Evolutionary conservation across 2,888 invertebrate genomes (phyloP).

Genomic region (Eupeodes latifasciatus): DNA sequence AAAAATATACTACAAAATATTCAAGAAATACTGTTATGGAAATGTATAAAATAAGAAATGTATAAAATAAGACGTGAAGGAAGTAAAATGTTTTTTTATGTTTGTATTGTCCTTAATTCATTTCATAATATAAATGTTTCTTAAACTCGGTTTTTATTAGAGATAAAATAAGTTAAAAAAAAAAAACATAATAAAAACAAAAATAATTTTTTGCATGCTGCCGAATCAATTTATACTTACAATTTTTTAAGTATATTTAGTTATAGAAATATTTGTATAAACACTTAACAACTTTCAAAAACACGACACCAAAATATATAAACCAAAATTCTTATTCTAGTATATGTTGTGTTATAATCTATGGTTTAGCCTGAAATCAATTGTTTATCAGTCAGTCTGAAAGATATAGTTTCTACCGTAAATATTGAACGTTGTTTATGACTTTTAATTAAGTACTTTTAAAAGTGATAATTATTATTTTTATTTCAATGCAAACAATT

Average conservation of each 20-base stretch:
- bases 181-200: constrained; percentile 7
- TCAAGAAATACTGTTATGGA: constrained; percentile 23
- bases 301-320: constrained; percentile 42
- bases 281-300: constrained; percentile 18
- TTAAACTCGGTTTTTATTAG: constrained; percentile 16
- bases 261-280: constrained; percentile 42
- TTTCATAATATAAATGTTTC: constrained; percentile 20
- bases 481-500: constrained; percentile 21
- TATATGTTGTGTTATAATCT: constrained; percentile 53
- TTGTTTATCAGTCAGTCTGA: constrained; percentile 67
- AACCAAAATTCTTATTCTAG: constrained; percentile 52
- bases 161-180: background rate
- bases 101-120: constrained; percentile 28
- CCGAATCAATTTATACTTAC: constrained; percentile 1
- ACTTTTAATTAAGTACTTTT: constrained; percentile 57
- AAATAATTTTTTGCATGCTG: constrained; percentile 1
- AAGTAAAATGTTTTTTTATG: constrained; percentile 19
- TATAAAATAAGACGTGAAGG: constrained; percentile 32
- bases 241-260: constrained; percentile 20
- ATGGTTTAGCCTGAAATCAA: constrained; percentile 62
- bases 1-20: constrained; percentile 34
- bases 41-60: constrained; percentile 34
- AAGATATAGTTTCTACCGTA: constrained; percentile 61
- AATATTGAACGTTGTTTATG: constrained; percentile 39
- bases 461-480: constrained; percentile 39